Evolutionary conservation across 2,888 invertebrate species (phyloP).

Genomic region (Plagodis pulveraria): DNA sequence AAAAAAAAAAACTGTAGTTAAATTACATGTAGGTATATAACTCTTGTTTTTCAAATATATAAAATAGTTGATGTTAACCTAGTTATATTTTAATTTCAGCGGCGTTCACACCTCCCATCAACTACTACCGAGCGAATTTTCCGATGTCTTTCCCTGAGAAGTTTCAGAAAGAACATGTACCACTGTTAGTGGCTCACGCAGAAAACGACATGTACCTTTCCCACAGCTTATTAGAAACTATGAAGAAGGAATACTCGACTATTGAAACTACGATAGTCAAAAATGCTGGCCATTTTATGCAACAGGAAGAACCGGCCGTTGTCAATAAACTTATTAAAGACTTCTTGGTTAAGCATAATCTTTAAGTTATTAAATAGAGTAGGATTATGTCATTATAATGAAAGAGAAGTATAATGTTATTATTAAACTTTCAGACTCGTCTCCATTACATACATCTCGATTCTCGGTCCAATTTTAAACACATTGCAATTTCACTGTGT

Average conservation of each 20-base stretch:
- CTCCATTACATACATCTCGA: too few species aligned
- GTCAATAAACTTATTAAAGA: constrained; percentile 80
- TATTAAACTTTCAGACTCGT: too few species aligned
- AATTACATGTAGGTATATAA: too few species aligned
- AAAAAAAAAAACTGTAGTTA: too few species aligned
- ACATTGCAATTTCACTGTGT: too few species aligned
- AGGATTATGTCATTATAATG: not conserved
- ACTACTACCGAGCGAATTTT: constrained; percentile 84
- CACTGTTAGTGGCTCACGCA: constrained; percentile 73
- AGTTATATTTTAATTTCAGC: constrained; percentile 58
- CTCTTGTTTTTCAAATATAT: too few species aligned
- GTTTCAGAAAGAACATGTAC: constrained; percentile 60
- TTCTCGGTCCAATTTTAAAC: too few species aligned
- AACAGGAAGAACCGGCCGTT: constrained; percentile 81
- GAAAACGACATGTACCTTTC: constrained; percentile 71
- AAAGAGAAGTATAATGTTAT: too few species aligned
- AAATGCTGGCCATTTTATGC: constrained; percentile 80
- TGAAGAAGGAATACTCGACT: constrained; percentile 68
- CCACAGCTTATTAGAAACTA: constrained; percentile 50
- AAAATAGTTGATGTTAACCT: not conserved
- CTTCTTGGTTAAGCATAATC: constrained; percentile 67
- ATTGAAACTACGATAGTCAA: constrained; percentile 73
- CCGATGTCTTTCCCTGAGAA: constrained; percentile 49
- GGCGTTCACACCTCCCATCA: constrained; percentile 81
- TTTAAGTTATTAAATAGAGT: constrained; percentile 38